Conservation (phyloP, 2,888 invertebrate species). For the Chironomus riparius region DNA sequence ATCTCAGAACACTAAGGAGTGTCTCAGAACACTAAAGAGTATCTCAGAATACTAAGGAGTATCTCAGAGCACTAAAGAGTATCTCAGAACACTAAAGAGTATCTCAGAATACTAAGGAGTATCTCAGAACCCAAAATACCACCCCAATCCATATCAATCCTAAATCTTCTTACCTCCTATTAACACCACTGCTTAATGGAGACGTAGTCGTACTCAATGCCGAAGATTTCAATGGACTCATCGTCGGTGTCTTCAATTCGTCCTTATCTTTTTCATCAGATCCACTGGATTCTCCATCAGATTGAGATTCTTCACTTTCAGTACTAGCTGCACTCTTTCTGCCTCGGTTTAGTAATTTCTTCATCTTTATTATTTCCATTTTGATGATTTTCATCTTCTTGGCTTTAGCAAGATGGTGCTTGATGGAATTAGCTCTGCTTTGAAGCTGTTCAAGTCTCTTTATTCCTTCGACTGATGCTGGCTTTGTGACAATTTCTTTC, state of each 20-base stretch:
- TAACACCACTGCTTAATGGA: conserved; percentile 38
- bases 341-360: conserved; percentile 33
- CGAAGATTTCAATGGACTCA: conserved; percentile 39
- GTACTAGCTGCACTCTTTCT: conserved; percentile 34
- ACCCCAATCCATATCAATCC: neutral
- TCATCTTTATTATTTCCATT: conserved; percentile 49
- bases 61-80: too few relatives aligned
- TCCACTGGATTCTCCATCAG: conserved; percentile 35
- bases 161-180: conserved; percentile 36
- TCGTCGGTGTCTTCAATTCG: conserved; percentile 36
- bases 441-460: conserved; percentile 50
- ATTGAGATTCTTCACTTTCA: conserved; percentile 34
- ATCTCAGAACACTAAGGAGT: too few relatives aligned
- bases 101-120: too few relatives aligned
- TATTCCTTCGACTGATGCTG: conserved; percentile 37
- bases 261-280: neutral
- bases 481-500: conserved; percentile 39
- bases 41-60: too few relatives aligned
- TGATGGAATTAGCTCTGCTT: conserved; percentile 52
- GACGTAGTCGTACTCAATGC: conserved; percentile 35
- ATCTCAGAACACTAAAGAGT: too few relatives aligned
- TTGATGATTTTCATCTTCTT: conserved; percentile 51
- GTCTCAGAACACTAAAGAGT: too few relatives aligned
- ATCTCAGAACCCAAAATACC: too few relatives aligned
- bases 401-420: conserved; percentile 48